Percentiles rank a stretch among this genome's conserved stretches.
Evolutionary conservation across 2,797 vertebrate species (phyloP).

Genomic region (Trachurus trachurus): DNA sequence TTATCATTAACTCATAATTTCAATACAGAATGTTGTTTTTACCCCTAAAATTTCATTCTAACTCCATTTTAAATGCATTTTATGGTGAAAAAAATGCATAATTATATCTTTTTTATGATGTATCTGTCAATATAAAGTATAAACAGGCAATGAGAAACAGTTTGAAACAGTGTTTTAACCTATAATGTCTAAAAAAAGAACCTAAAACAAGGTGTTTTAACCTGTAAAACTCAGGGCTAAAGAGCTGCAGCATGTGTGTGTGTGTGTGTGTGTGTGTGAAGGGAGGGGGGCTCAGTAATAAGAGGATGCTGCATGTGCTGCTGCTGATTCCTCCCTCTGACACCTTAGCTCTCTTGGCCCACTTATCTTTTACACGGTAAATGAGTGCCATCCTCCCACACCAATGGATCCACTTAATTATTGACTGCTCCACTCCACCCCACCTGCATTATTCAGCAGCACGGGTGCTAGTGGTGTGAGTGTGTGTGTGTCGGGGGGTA

Average conservation of each 20-base stretch:
- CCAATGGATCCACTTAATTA: constrained; percentile 88
- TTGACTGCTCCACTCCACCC: constrained; percentile 85
- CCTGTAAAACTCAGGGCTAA: not conserved
- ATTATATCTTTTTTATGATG: too few relatives aligned
- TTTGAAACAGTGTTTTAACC: too few relatives aligned
- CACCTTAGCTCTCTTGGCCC: constrained; percentile 71
- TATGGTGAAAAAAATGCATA: too few relatives aligned
- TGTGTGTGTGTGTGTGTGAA: too few relatives aligned
- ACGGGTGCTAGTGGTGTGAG: not conserved
- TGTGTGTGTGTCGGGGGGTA: too few relatives aligned
- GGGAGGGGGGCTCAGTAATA: constrained; percentile 13
- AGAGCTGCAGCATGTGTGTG: not conserved
- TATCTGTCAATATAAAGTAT: not conserved
- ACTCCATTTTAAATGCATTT: too few relatives aligned
- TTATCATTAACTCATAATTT: too few relatives aligned
- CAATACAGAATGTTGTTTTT: too few relatives aligned
- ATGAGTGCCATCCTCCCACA: constrained; percentile 82
- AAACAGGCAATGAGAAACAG: too few relatives aligned
- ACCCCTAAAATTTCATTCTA: too few relatives aligned
- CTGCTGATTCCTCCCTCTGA: constrained; percentile 39
- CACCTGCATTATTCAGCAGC: constrained; percentile 88
- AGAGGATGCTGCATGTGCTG: constrained; percentile 43
- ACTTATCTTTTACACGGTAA: constrained; percentile 75
- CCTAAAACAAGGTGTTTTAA: not conserved
- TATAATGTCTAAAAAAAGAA: too few relatives aligned